Percentiles rank a stretch among this genome's conserved stretches.
Evolutionary conservation across 2,113 vertebrate species (phyloP).

Genomic region (Scytalopus superciliaris): DNA sequence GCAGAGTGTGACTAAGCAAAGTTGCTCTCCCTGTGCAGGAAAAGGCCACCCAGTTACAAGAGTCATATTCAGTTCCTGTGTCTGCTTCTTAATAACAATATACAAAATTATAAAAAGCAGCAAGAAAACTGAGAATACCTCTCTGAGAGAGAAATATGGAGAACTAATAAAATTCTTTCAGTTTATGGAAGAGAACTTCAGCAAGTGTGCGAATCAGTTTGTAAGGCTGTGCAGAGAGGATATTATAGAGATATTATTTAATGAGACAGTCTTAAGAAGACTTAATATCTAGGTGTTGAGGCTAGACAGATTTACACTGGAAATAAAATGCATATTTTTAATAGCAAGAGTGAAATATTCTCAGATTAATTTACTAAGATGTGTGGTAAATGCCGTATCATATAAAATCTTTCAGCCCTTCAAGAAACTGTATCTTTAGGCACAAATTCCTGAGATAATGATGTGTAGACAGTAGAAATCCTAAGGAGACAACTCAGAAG

Average conservation of each 20-base stretch:
- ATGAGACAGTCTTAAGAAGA: neutral
- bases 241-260: neutral
- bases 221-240: neutral
- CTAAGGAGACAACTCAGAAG: neutral
- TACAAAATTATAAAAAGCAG: neutral
- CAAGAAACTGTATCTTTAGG: neutral
- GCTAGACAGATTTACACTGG: neutral
- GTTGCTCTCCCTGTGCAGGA: neutral
- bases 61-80: neutral
- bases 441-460: neutral
- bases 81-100: rapidly evolving
- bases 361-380: neutral
- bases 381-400: neutral
- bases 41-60: neutral
- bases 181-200: neutral
- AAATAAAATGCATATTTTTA: neutral
- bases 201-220: neutral
- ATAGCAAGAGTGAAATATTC: neutral
- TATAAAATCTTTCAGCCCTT: neutral
- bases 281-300: neutral
- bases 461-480: neutral
- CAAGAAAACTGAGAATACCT: neutral
- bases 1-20: neutral
- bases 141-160: neutral
- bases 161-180: neutral